phyloP scores from a whole-genome alignment of 2,797 vertebrate genomes.

The Potorous gilbertii region DNA sequence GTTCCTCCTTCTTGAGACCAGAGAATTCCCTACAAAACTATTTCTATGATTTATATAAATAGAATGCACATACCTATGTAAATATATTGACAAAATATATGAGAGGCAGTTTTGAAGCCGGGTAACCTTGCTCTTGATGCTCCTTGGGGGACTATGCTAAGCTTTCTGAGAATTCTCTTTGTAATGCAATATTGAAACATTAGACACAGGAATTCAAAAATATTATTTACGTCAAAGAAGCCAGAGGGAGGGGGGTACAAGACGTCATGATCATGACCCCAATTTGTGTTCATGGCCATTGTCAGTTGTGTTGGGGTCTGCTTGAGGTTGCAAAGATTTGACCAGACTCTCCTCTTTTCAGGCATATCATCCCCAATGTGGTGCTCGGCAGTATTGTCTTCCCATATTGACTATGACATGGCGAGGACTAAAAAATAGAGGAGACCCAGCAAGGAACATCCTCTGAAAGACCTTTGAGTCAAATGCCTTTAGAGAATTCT shows the following conservation, averaged over 20 bases:
- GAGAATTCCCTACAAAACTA: background rate
- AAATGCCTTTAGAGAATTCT: slow-evolving; percentile 6
- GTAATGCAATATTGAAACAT: slow-evolving; percentile 11
- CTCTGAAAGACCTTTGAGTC: background rate
- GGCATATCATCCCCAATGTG: background rate
- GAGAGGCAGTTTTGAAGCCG: background rate
- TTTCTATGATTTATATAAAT: background rate
- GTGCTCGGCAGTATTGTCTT: background rate
- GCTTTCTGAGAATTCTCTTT: background rate
- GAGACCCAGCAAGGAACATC: slow-evolving; percentile 9
- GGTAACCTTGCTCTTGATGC: background rate
- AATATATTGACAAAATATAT: background rate
- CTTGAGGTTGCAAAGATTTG: background rate
- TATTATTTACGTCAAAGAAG: background rate
- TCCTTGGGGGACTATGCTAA: background rate
- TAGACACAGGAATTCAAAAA: slow-evolving; percentile 3
- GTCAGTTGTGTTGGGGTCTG: background rate
- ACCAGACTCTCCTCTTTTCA: background rate
- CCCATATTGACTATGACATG: too few relatives aligned
- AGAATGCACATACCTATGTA: background rate
- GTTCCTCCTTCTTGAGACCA: background rate
- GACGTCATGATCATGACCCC: background rate
- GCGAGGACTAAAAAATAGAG: background rate
- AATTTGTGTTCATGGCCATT: background rate
- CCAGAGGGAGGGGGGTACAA: background rate